Evolutionary conservation across 92 coral and sea anemone genomes (phyloP), one percentile per base, ranked within the genome.

Genomic region (Zoanthus solanderi): DNA sequence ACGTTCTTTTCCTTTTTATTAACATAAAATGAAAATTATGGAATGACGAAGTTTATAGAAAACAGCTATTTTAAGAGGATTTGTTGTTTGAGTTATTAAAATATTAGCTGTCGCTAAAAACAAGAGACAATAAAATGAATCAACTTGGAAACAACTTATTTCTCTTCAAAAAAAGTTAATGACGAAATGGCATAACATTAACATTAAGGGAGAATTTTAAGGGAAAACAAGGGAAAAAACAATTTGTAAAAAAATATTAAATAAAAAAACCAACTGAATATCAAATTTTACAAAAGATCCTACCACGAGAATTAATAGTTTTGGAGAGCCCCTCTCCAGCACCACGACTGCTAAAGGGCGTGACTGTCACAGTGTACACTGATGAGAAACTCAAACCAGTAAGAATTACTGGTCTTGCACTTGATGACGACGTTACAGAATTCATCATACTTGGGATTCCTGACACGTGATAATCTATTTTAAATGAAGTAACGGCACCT

Each of bases 311-410:
- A 60, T 60, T 10, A 42, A 79, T 32, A 42, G 84, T 37, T 79
- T 17, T 79, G 14, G 84, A 79, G 0, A 42, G 29, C 45, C 84
- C 84, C n/a, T 17, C 7, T n/a, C 84, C 84, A 1, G 84, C 72
- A 37, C 84, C 84, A 0, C 16, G 84, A 0, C 54, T 66, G 60
- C 72, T 42, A 10, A 17, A 17, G 15, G 84, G 72, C 5, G 15
- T 34, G 32, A 79, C 72, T 7, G 57, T 79, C 32, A 79, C 71
- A 9, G 8, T 34, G 54, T 79, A 79, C 72, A 42, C 54, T 10
- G 84, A 30, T 17, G 72, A 61, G 14, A 58, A 60, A 17, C 84
- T 72, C 15, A 79, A 34, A 17, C 84, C 56, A 1, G 46, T 31
- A 53, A 79, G 72, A 44, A 71, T 16, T n/a, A 23, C 3, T 7